These are phyloP conservation scores for Syngnathus acus DNA, from an alignment of 2,797 vertebrate genomes.

Conservation along the genomic window DNA sequence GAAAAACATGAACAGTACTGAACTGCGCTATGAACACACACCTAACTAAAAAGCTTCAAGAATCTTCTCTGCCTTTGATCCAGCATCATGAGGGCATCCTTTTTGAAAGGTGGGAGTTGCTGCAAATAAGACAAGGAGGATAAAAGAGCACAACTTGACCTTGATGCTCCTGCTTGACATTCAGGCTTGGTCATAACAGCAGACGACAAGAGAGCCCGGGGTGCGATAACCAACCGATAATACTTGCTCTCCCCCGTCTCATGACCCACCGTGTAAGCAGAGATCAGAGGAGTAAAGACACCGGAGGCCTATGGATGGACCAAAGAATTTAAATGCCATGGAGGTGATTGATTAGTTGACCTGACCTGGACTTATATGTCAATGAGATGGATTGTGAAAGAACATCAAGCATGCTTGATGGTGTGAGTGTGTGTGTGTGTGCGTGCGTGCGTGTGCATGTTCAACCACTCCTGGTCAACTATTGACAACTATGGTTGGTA, in stretches of 20 bases:
- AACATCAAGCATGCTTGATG: slow-evolving; percentile 48
- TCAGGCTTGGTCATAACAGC: slow-evolving; percentile 6
- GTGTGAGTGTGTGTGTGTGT: slow-evolving; percentile 9
- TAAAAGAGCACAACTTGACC: slow-evolving; percentile 37
- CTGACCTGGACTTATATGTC: slow-evolving; percentile 45
- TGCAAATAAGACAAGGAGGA: slow-evolving; percentile 12
- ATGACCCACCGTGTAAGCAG: slow-evolving; percentile 20
- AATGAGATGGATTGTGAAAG: slow-evolving; percentile 58
- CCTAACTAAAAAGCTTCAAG: slow-evolving; percentile 15
- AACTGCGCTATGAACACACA: slow-evolving; percentile 7
- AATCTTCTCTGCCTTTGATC: slow-evolving; percentile 19
- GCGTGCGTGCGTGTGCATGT: slow-evolving; percentile 33
- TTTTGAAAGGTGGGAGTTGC: slow-evolving; percentile 23
- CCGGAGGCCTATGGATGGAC: slow-evolving; percentile 41
- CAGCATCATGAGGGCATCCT: neutral
- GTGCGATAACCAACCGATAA: slow-evolving; percentile 8
- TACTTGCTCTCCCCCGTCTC: slow-evolving; percentile 4
- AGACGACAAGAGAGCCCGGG: neutral
- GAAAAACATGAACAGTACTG: slow-evolving; percentile 6
- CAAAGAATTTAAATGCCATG: slow-evolving; percentile 58
- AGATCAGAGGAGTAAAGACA: slow-evolving; percentile 43
- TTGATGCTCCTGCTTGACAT: slow-evolving; percentile 25
- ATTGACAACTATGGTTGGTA: slow-evolving; percentile 58
- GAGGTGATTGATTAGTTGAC: slow-evolving; percentile 60
- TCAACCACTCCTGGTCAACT: slow-evolving; percentile 52